These are phyloP conservation scores for Astreopora myriophthalma DNA, from an alignment of 64 coral and sea anemone species.

Conservation along the genomic window DNA sequence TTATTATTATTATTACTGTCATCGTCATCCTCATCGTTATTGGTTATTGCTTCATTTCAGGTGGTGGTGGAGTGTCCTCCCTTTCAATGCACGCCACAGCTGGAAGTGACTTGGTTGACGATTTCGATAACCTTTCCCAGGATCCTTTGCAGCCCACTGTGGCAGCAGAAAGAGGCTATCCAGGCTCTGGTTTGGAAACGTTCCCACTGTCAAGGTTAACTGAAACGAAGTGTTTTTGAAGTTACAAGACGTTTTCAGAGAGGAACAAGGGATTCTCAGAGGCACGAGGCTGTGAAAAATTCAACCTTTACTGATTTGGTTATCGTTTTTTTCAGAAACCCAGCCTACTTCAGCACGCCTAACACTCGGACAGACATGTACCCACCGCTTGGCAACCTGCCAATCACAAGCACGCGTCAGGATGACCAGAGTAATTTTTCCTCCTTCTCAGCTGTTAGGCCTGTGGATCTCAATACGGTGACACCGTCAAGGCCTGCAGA, in stretches of 20 bases:
- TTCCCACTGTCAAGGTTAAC: conserved; percentile 3
- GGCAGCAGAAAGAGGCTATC: background rate
- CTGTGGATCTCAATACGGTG: conserved; percentile 9
- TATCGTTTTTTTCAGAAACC: conserved; percentile 1
- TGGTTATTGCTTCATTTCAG: conserved; percentile 1
- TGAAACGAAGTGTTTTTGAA: background rate
- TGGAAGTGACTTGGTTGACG: conserved; percentile 66
- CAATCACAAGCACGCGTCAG: background rate
- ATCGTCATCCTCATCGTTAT: too few species aligned
- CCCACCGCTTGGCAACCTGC: conserved; percentile 26
- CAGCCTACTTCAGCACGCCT: conserved; percentile 47
- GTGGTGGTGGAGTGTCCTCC: conserved; percentile 37
- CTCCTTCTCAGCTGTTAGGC: conserved; percentile 11
- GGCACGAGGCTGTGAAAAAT: background rate
- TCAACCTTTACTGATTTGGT: background rate
- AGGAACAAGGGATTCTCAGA: background rate
- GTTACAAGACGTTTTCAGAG: background rate
- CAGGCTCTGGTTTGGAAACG: background rate
- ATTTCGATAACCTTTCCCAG: conserved; percentile 55
- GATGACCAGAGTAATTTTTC: conserved; percentile 9
- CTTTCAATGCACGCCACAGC: conserved; percentile 58
- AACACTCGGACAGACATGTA: conserved; percentile 49
- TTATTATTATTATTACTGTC: too few species aligned
- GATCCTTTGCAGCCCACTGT: conserved; percentile 30
- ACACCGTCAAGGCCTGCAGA: background rate